Percentiles rank a stretch among this genome's conserved stretches.
Conservation (phyloP, 1,140 invertebrate species). For the Polypedilum pembai region DNA sequence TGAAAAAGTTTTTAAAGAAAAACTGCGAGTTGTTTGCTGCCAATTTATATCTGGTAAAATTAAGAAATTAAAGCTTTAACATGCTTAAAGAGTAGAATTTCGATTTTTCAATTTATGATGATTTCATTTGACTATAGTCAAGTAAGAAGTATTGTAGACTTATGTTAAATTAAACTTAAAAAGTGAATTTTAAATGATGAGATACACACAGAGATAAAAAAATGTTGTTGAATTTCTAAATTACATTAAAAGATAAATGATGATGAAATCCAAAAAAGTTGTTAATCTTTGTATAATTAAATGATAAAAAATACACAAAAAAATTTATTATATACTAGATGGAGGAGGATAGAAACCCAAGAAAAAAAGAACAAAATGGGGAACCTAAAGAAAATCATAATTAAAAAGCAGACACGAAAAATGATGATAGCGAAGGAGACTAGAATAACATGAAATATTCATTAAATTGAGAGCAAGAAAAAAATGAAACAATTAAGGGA, state of each 20-base stretch:
- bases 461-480: neutral
- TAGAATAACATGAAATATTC: constrained; percentile 14
- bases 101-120: neutral
- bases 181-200: constrained; percentile 15
- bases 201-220: neutral
- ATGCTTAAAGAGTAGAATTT: too few relatives aligned
- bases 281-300: constrained; percentile 27
- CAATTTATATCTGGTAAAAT: too few relatives aligned
- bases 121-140: neutral
- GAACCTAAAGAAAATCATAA: neutral
- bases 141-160: constrained; percentile 5
- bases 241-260: neutral
- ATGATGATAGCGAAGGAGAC: constrained; percentile 3
- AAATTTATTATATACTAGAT: neutral
- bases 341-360: neutral
- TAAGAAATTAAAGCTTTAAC: too few relatives aligned
- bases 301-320: neutral
- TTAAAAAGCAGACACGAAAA: neutral
- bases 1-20: too few relatives aligned
- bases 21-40: too few relatives aligned
- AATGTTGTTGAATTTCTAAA: constrained; percentile 26
- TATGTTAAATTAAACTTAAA: neutral
- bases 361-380: too few relatives aligned
- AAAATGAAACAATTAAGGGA: neutral
- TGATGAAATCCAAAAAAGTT: neutral